These are phyloP conservation scores for Paracyclopina nana DNA, from an alignment of 1,140 invertebrate species.

Conservation along the genomic window DNA sequence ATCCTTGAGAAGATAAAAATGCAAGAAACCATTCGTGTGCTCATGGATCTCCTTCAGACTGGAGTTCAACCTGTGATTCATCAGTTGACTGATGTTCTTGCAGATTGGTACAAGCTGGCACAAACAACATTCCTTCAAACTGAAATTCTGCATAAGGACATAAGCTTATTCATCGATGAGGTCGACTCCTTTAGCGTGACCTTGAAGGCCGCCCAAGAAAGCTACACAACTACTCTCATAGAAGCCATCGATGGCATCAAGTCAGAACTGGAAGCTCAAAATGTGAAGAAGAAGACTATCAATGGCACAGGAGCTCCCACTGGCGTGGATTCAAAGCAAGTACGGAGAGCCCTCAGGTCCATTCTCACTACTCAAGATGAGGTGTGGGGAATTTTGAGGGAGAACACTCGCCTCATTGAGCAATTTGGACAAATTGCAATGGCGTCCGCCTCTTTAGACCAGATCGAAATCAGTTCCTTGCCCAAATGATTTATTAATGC, in stretches of 20 bases:
- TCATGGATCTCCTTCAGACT: slow-evolving; percentile 35
- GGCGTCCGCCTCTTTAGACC: background rate
- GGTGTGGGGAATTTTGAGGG: slow-evolving; percentile 15
- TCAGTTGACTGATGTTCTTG: background rate
- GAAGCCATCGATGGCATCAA: background rate
- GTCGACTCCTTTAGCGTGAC: background rate
- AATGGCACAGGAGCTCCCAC: background rate
- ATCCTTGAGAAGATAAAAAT: slow-evolving; percentile 57
- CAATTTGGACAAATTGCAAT: slow-evolving; percentile 11
- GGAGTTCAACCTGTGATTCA: slow-evolving; percentile 4
- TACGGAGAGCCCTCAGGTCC: background rate
- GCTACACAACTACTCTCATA: background rate
- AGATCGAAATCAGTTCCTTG: too few species aligned
- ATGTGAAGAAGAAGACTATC: background rate
- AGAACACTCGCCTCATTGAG: slow-evolving; percentile 15
- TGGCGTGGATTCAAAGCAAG: background rate
- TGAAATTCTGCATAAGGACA: slow-evolving; percentile 7
- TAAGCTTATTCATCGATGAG: background rate
- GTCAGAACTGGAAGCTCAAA: background rate
- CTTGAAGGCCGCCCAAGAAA: background rate
- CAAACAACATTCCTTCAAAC: slow-evolving; percentile 13
- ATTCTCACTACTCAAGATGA: slow-evolving; percentile 12
- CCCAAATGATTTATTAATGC: too few species aligned
- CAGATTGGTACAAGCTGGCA: slow-evolving; percentile 16
- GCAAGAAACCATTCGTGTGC: slow-evolving; percentile 42